Base-by-base conservation (phyloP, 2,888 invertebrate species). In the Zelleria hepariella region DNA sequence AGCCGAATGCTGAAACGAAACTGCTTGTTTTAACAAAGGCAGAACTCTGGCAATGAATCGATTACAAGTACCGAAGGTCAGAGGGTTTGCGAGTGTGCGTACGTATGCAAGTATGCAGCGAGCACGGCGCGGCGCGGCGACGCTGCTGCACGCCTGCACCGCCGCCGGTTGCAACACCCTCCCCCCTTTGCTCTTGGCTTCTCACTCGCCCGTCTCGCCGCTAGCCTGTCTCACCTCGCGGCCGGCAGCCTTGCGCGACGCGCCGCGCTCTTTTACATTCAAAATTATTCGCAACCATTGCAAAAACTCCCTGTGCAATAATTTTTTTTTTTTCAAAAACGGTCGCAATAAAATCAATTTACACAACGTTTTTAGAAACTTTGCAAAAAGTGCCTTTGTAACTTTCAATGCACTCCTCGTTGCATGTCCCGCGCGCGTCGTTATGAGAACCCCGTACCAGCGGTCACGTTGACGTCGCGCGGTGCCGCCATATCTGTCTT, bases 361-460 rank as follows among this genome's bases (percentile, higher is more conserved):
- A 70, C 72, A 75, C 82, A 84, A 79, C 84, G 85, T 84, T 75
- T 65, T 73, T 66, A 74, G 71, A 74, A 79, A 78, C 69, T 72
- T 77, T 74, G n/a, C 72, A 74, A 66, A 81, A 78, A 76, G 82
- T 84, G 80, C 80, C 78, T 86, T 82, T 82, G 70, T 79, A 81
- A 87, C 79, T 87, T 88, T 86, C 86, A 87, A 89, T 89, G 89
- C 89, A 89, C 88, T 89, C 89, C 90, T 91, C 91, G 90, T 91
- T 90, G 90, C 91, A 91, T 83, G 79, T 87, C 90, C 92, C 92
- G 91, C 93, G 93, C 93, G 94, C 94, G 93, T 93, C 92, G 91
- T 91, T 92, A 90, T 92, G 92, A 92, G 92, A 91, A 93, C 93
- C 93, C 93, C 92, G 92, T 90, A 91, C 87, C 86, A 90, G 90